These are phyloP conservation scores for Drosophila flavopinicola DNA, from an alignment of 2,888 invertebrate genomes.

Conservation along the genomic window DNA sequence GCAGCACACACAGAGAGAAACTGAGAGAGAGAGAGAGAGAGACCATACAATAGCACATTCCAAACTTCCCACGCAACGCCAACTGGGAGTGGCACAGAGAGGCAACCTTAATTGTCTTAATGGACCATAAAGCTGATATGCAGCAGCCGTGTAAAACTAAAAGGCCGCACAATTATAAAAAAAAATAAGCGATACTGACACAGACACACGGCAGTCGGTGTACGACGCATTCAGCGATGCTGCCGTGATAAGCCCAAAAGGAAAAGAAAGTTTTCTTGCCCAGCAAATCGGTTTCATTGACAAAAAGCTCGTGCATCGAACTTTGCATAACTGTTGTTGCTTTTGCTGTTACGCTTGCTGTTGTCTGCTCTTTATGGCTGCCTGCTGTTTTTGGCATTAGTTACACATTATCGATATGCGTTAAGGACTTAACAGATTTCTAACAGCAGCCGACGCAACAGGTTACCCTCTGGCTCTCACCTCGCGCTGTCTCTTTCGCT, in stretches of 20 bases:
- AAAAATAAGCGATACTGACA: constrained; percentile 34
- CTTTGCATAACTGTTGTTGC: constrained; percentile 63
- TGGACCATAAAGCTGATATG: constrained; percentile 77
- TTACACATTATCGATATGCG: constrained; percentile 75
- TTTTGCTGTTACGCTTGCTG: constrained; percentile 11
- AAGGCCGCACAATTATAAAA: constrained; percentile 69
- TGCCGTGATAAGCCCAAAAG: constrained; percentile 52
- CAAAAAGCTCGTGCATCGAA: constrained; percentile 70
- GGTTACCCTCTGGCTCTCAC: constrained; percentile 53
- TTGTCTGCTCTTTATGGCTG: constrained; percentile 17
- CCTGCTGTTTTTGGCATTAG: constrained; percentile 67
- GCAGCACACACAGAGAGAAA: constrained; percentile 17
- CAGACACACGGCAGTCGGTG: constrained; percentile 23
- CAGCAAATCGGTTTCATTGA: constrained; percentile 64
- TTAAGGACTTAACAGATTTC: constrained; percentile 77
- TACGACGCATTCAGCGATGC: constrained; percentile 51
- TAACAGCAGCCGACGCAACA: constrained; percentile 65
- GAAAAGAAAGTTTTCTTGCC: constrained; percentile 72
- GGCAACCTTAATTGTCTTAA: constrained; percentile 75
- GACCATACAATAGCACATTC: constrained; percentile 25
- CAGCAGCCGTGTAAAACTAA: constrained; percentile 65
- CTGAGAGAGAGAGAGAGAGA: too few species aligned
- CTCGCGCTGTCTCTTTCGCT: constrained; percentile 10
- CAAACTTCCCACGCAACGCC: constrained; percentile 69
- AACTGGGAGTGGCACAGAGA: constrained; percentile 53